phyloP scores from a whole-genome alignment of 2,797 vertebrate genomes.

The Trachops cirrhosus region DNA sequence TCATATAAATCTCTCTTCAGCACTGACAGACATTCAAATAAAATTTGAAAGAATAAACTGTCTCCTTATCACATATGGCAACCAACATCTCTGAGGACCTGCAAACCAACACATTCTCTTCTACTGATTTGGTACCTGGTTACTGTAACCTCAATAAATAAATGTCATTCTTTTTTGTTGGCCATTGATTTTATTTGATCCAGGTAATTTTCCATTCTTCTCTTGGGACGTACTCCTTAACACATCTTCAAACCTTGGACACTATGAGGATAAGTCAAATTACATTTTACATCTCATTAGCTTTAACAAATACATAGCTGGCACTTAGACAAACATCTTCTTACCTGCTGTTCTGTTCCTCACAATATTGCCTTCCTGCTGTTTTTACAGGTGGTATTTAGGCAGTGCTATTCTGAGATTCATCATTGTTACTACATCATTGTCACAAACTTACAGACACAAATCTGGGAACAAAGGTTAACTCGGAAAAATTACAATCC shows the following conservation, averaged over 20 bases:
- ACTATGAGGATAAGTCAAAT: not conserved
- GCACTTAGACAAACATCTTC: not conserved
- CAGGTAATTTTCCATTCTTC: not conserved
- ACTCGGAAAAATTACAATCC: not conserved
- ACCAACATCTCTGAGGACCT: not conserved
- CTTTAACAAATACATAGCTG: slow-evolving; percentile 50
- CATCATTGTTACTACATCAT: not conserved
- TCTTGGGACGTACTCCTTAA: not conserved
- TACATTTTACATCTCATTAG: slow-evolving; percentile 57
- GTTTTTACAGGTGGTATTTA: slow-evolving; percentile 58
- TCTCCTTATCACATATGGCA: not conserved
- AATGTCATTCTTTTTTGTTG: not conserved
- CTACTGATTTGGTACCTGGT: not conserved
- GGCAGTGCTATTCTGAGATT: not conserved
- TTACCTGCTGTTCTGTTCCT: slow-evolving; percentile 41
- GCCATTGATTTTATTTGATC: not conserved
- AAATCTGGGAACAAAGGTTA: not conserved
- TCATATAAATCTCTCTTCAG: not conserved
- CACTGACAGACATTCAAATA: not conserved
- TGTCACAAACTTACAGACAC: not conserved
- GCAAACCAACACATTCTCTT: not conserved
- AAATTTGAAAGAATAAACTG: not conserved
- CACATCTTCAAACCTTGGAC: not conserved
- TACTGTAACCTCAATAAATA: not conserved
- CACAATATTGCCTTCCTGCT: slow-evolving; percentile 41